Conservation (phyloP, 1,140 invertebrate genomes). For the Magallana angulata region DNA sequence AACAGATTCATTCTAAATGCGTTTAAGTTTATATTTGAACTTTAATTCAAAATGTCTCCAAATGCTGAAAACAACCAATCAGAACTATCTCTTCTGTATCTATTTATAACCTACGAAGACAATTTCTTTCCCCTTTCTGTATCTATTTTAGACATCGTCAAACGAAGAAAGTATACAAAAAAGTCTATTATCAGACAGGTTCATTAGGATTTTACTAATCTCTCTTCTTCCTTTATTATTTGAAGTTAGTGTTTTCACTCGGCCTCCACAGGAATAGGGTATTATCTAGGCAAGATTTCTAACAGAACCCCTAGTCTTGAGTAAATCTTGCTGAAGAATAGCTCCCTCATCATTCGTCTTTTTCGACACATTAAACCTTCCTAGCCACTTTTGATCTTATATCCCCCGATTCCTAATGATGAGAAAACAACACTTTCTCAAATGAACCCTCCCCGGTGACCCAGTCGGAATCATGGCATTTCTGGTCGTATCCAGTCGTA, state of each 20-base stretch:
- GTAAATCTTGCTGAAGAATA: neutral
- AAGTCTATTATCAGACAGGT: neutral
- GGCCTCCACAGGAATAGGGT: neutral
- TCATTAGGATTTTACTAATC: neutral
- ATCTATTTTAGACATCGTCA: neutral
- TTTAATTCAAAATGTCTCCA: neutral
- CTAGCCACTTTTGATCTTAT: slow-evolving; percentile 35
- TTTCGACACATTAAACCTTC: slow-evolving; percentile 5
- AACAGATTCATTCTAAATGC: neutral
- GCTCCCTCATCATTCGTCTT: slow-evolving; percentile 17
- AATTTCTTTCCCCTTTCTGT: neutral
- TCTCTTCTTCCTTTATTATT: neutral
- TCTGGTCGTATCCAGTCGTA: neutral
- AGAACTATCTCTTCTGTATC: too few relatives aligned
- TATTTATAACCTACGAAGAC: neutral
- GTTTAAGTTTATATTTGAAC: neutral
- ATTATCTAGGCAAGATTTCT: neutral
- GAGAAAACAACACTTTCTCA: slow-evolving; percentile 30
- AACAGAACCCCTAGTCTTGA: neutral
- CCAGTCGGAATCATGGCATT: neutral
- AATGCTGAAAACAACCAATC: too few relatives aligned
- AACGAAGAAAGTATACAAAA: neutral
- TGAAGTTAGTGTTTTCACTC: slow-evolving; percentile 5
- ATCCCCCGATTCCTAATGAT: slow-evolving; percentile 33
- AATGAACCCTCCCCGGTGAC: slow-evolving; percentile 16